These are phyloP conservation scores for Lota lota DNA, from an alignment of 2,113 vertebrate species.

Conservation along the genomic window DNA sequence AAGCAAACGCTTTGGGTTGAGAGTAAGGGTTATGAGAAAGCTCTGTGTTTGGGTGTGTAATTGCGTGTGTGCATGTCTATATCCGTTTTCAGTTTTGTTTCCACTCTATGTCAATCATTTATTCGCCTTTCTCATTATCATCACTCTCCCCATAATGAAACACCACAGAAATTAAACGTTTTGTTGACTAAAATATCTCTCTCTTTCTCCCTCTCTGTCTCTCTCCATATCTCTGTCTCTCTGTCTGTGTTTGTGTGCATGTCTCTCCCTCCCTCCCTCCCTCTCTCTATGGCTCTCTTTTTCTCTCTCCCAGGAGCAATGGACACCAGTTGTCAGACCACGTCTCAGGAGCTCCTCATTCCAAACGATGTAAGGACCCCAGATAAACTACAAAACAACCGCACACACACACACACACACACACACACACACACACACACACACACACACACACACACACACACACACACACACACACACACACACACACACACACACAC, in stretches of 20 bases:
- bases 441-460: background rate
- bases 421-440: background rate
- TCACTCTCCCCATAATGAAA: background rate
- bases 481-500: background rate
- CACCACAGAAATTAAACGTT: background rate
- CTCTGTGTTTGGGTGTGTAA: background rate
- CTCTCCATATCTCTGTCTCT: background rate
- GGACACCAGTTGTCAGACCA: conserved; percentile 81
- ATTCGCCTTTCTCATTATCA: background rate
- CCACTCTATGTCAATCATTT: background rate
- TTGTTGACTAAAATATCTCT: conserved; percentile 7
- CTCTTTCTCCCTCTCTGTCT: background rate
- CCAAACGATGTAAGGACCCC: conserved; percentile 83
- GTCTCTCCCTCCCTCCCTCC: background rate
- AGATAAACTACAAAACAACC: background rate
- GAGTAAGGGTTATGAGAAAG: background rate
- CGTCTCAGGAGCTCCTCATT: conserved; percentile 93
- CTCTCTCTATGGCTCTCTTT: conserved; percentile 10
- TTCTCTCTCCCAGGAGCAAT: conserved; percentile 69
- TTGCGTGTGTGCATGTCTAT: background rate
- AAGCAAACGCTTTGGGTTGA: background rate
- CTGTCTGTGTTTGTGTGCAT: too few species aligned
- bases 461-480: background rate
- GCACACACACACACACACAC: background rate
- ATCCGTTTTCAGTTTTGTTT: background rate